Conservation (phyloP, 2,797 vertebrate genomes). For the Cossypha niveicapilla region DNA sequence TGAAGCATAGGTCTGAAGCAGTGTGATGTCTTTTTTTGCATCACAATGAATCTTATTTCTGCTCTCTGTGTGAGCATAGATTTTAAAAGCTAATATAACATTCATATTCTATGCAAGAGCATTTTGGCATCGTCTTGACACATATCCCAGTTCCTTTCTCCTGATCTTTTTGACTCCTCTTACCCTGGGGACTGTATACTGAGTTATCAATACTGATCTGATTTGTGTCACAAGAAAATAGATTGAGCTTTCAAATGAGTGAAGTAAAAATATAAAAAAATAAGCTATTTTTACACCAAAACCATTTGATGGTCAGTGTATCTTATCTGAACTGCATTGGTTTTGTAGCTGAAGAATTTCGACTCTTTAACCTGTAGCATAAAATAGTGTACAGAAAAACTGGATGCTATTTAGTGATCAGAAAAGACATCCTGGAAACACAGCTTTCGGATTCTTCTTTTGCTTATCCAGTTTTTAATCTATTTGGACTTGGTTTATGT, state of each 20-base stretch:
- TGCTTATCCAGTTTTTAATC: neutral
- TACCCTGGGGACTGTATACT: neutral
- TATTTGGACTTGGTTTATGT: neutral
- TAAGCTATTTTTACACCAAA: neutral
- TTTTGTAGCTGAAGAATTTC: neutral
- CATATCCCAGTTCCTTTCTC: neutral
- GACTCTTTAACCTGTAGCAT: neutral
- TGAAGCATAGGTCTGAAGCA: neutral
- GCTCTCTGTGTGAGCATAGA: neutral
- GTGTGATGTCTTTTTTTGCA: neutral
- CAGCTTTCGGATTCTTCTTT: neutral
- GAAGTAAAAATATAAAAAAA: neutral
- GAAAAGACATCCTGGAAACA: neutral
- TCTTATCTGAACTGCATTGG: neutral
- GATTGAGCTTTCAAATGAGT: neutral
- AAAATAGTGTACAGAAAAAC: neutral
- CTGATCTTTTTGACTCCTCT: neutral
- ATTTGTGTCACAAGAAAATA: slow-evolving; percentile 4
- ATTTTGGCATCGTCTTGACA: neutral
- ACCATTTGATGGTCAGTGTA: neutral
- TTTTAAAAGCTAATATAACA: neutral
- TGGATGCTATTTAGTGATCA: neutral
- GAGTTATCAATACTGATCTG: neutral
- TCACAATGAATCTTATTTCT: neutral
- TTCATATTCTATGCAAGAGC: neutral